These are phyloP conservation scores for Garrulus glandarius DNA, from an alignment of 2,797 vertebrate species.

Conservation along the genomic window DNA sequence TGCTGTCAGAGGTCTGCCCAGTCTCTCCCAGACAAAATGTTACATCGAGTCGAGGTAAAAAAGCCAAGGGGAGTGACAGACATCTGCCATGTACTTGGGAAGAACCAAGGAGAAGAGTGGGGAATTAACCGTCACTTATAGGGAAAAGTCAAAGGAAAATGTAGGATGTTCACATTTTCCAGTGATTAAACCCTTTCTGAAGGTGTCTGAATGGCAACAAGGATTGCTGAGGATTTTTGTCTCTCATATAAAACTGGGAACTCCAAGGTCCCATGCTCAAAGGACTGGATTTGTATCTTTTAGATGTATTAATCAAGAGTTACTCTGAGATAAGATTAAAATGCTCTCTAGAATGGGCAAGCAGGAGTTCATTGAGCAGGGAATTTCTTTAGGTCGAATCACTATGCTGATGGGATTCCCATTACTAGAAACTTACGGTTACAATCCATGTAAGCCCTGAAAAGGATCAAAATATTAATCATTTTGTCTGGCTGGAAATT, in stretches of 20 bases:
- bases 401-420: background rate
- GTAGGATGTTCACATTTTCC: background rate
- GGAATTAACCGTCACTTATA: background rate
- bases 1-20: background rate
- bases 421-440: background rate
- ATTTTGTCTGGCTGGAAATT: background rate
- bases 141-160: background rate
- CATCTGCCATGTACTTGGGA: background rate
- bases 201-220: background rate
- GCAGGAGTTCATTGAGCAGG: background rate
- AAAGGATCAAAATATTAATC: background rate
- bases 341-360: background rate
- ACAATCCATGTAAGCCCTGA: background rate
- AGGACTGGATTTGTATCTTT: background rate
- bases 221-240: background rate
- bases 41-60: background rate
- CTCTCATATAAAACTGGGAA: background rate
- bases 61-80: background rate
- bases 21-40: background rate
- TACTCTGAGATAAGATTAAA: background rate
- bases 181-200: background rate
- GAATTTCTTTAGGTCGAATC: background rate
- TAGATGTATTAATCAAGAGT: background rate
- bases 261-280: background rate
- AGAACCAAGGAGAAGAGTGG: background rate